Evolutionary conservation across 2,888 invertebrate species (phyloP).

Genomic region (Agriotes lineatus): DNA sequence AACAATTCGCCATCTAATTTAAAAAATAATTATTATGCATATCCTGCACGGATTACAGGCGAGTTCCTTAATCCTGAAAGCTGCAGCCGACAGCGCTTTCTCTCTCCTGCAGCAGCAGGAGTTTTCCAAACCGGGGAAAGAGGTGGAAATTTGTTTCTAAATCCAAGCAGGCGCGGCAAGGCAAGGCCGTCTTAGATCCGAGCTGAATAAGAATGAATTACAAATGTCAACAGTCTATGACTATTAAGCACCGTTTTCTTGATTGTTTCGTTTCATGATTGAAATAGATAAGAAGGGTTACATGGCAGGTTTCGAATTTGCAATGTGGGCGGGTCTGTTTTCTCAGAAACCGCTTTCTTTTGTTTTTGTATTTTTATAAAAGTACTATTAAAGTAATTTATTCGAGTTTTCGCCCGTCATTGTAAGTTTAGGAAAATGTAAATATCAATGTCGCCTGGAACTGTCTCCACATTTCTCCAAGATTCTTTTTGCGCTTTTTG

Average conservation of each 20-base stretch:
- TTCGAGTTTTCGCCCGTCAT: no score
- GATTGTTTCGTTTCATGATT: conserved; percentile 21
- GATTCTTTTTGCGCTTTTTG: no score
- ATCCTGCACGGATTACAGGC: conserved; percentile 30
- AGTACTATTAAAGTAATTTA: no score
- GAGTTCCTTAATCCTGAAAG: conserved; percentile 10
- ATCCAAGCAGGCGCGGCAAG: conserved; percentile 44
- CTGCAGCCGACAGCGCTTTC: background rate
- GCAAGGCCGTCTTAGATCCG: conserved; percentile 47
- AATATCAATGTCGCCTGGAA: no score
- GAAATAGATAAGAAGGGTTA: conserved; percentile 20
- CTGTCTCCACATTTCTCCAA: no score
- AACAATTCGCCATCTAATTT: conserved; percentile 38
- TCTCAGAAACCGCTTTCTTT: no score
- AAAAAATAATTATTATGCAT: conserved; percentile 39
- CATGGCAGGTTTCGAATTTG: conserved; percentile 11
- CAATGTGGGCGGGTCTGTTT: background rate
- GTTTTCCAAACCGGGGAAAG: conserved; percentile 36
- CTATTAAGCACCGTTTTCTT: conserved; percentile 38
- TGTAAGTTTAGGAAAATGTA: no score
- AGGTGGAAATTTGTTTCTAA: conserved; percentile 40
- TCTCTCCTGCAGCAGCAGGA: no score
- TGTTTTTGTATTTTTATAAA: background rate
- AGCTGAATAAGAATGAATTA: conserved; percentile 47
- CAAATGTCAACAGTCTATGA: conserved; percentile 49